These are phyloP conservation scores for Erannis defoliaria DNA, from an alignment of 2,888 invertebrate genomes.

Conservation along the genomic window DNA sequence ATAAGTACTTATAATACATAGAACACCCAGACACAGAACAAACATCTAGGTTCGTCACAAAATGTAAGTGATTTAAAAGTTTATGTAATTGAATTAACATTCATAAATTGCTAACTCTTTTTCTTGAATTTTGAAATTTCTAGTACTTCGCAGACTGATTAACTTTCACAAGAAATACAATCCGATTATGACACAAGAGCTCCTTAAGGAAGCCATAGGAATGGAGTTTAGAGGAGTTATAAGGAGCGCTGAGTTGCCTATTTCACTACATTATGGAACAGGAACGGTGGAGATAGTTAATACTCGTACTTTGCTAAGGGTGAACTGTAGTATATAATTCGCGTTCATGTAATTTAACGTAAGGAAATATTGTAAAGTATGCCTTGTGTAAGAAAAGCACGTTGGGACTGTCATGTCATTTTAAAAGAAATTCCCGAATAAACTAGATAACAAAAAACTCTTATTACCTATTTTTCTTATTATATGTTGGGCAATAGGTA, in stretches of 20 bases:
- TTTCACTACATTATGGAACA: constrained; percentile 18
- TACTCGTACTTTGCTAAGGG: background rate
- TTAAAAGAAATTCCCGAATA: too few species aligned
- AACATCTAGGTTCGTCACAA: too few species aligned
- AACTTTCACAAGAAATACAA: constrained; percentile 17
- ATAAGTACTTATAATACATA: too few species aligned
- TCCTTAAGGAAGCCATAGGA: constrained; percentile 69
- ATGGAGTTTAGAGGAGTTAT: constrained; percentile 50
- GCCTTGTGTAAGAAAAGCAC: too few species aligned
- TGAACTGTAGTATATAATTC: background rate
- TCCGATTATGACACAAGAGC: constrained; percentile 38
- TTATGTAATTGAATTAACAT: too few species aligned
- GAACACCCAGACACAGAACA: too few species aligned
- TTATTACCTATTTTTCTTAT: too few species aligned
- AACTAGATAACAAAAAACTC: too few species aligned
- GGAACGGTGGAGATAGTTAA: constrained; percentile 19
- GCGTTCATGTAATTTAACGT: background rate
- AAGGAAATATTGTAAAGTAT: too few species aligned
- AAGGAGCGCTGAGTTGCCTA: constrained; percentile 35
- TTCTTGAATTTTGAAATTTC: background rate
- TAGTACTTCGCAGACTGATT: constrained; percentile 7
- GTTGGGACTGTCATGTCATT: too few species aligned
- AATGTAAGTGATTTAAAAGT: too few species aligned
- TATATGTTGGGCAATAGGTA: too few species aligned
- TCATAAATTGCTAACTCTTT: background rate